These are phyloP conservation scores for Melanotaenia duboulayi DNA, from an alignment of 2,113 vertebrate genomes.

Conservation along the genomic window DNA sequence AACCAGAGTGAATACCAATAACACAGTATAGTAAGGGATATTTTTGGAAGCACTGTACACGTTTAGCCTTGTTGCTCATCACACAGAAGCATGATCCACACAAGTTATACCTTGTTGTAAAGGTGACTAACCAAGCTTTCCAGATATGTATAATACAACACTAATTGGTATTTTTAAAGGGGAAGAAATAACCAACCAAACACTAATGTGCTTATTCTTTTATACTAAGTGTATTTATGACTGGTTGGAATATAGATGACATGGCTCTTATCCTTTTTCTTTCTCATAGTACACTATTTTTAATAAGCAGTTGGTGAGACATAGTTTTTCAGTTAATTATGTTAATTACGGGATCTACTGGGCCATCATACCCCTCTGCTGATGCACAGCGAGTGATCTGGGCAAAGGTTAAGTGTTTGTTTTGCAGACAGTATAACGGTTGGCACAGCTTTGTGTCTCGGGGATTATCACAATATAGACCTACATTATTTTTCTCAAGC, in stretches of 20 bases:
- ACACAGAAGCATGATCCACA: too few species aligned
- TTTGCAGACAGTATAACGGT: conserved; percentile 10
- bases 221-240: too few species aligned
- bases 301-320: not conserved
- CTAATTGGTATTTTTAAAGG: too few species aligned
- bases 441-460: conserved; percentile 2
- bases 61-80: too few species aligned
- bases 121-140: too few species aligned
- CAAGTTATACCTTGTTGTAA: too few species aligned
- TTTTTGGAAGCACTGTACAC: too few species aligned
- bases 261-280: not conserved
- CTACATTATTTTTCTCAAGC: not conserved
- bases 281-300: not conserved
- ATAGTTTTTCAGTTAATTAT: not conserved
- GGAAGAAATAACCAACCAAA: too few species aligned
- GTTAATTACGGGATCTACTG: not conserved
- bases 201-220: too few species aligned
- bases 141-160: too few species aligned
- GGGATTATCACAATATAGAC: conserved; percentile 14
- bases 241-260: not conserved
- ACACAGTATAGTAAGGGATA: too few species aligned
- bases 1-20: too few species aligned
- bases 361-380: not conserved
- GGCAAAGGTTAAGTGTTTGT: conserved; percentile 36
- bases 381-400: not conserved